Percentiles rank a stretch among this genome's conserved stretches.
Conservation (phyloP, 2,888 invertebrate genomes). For the Agrotis exclamationis region DNA sequence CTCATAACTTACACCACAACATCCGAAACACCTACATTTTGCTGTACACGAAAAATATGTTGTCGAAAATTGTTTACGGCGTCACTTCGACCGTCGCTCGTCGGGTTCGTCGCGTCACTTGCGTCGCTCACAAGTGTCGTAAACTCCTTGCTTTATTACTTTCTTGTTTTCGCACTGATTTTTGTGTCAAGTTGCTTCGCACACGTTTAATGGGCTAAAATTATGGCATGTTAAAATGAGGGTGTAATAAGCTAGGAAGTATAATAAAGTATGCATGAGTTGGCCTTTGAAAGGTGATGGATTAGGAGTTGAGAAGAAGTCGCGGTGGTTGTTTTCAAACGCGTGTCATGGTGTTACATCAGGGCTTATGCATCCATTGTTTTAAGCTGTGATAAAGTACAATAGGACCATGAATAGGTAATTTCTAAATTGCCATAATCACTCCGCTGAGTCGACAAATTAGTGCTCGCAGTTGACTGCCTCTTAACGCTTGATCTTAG, state of each 20-base stretch:
- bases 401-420: not conserved
- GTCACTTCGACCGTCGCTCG: constrained; percentile 32
- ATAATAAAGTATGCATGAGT: constrained; percentile 23
- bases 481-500: not conserved
- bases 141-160: constrained; percentile 52
- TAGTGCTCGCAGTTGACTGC: not conserved
- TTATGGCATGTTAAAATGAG: constrained; percentile 45
- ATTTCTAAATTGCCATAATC: not conserved
- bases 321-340: constrained; percentile 3
- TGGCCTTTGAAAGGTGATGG: constrained; percentile 18
- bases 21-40: constrained; percentile 62
- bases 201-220: constrained; percentile 45
- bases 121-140: constrained; percentile 54
- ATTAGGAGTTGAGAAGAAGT: constrained; percentile 21
- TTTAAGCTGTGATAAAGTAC: not conserved
- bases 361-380: not conserved
- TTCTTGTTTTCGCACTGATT: constrained; percentile 57
- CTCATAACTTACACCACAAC: constrained; percentile 39
- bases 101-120: constrained; percentile 32
- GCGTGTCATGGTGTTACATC: constrained; percentile 6
- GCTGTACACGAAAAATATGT: constrained; percentile 72
- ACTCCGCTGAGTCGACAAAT: not conserved
- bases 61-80: constrained; percentile 73
- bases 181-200: constrained; percentile 46
- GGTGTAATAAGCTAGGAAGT: constrained; percentile 32